Base-by-base conservation (phyloP, 2,797 vertebrate species). In the Eulemur coronatus region DNA sequence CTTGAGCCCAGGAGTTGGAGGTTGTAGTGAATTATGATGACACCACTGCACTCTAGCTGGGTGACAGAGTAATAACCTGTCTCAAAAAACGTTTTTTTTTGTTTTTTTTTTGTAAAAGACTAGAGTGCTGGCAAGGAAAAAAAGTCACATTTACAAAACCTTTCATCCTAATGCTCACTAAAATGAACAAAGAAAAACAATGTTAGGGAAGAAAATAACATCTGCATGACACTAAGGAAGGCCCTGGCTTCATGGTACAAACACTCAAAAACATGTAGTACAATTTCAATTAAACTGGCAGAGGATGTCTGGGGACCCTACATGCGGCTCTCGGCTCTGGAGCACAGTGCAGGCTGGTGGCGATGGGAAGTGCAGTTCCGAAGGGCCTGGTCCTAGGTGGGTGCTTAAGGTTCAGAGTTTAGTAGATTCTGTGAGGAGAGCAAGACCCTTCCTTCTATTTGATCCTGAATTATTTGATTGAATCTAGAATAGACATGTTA, bases 331-430 rank as follows among this genome's bases (percentile, higher is more conserved):
- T 6, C 20, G 35, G 57, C 28, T 38, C 67, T 28, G 33, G 26
- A 84, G 15, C 8, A 0, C 15, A 33, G 28, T 8, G 14, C 7
- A 0, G 20, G 5, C 18, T 2, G 0, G 24, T 1, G 50, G 5
- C 17, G 33, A 18, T 33, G 24, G 17, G 38, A 24, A 61, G 9
- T 10, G 9, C 4, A 35, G 9, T n/a, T n/a, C n/a, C 3, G 7
- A 38, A 24, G 75, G 78, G n/a, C 63, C 46, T 4, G 1, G 35
- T 5, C 35, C n/a, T 41, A 11, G 15, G 20, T n/a, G 67, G 24
- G 48, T 9, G 0, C 28, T 10, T n/a, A 52, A 89, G 67, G 11
- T 35, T 57, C 46, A 50, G 59, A 67, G 63, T 43, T 61, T 24
- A 11, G 35, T 48, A 5, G 65, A 41, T 67, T 80, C 80, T 52